Evolutionary conservation across 2,113 vertebrate genomes (phyloP).

Genomic region (Sitta europaea): DNA sequence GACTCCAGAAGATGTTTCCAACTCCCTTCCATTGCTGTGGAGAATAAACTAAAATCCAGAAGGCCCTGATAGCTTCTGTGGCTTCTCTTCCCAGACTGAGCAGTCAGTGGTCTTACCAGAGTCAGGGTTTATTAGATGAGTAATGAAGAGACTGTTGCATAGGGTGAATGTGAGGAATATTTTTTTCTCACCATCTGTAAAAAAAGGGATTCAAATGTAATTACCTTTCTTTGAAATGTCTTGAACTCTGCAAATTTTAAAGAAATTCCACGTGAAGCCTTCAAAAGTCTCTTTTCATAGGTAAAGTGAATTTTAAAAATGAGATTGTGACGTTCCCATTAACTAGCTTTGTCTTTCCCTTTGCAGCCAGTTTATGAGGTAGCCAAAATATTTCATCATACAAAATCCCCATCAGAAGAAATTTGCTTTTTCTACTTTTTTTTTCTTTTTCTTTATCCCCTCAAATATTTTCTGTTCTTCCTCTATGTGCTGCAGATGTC

Average conservation of each 20-base stretch:
- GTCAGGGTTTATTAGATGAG: not conserved
- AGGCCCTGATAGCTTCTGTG: not conserved
- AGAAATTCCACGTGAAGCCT: not conserved
- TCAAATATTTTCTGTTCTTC: not conserved
- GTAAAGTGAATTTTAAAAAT: not conserved
- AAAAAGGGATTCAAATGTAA: not conserved
- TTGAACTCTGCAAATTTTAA: not conserved
- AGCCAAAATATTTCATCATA: conserved; percentile 5
- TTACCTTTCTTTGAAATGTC: not conserved
- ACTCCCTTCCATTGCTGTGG: not conserved
- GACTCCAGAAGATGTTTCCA: not conserved
- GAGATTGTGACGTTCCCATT: not conserved
- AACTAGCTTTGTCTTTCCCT: not conserved
- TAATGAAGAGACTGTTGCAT: not conserved
- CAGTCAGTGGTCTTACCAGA: not conserved
- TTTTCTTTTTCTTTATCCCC: not conserved
- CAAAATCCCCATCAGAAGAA: not conserved
- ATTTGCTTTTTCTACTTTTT: not conserved
- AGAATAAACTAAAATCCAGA: not conserved
- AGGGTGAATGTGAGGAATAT: not conserved
- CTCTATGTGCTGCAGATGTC: conserved; percentile 40
- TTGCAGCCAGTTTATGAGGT: not conserved
- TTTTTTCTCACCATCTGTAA: not conserved
- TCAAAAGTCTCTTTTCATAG: not conserved
- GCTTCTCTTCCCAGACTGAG: not conserved